A percentile compares a stretch with the other conserved stretches of the same genome.
phyloP scores from a whole-genome alignment of 2,797 vertebrate genomes.

The Helarctos malayanus region DNA sequence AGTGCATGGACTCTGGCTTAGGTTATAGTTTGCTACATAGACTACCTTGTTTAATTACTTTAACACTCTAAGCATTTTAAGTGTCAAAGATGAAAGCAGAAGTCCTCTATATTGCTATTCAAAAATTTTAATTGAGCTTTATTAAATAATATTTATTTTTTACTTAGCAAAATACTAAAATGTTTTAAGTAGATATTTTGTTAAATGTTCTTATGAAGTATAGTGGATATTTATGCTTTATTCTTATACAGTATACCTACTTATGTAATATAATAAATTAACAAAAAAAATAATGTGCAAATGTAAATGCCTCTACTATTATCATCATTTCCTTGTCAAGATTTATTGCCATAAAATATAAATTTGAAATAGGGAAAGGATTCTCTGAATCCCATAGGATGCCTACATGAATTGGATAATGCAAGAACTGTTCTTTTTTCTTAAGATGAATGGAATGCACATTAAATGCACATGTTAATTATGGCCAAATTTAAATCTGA shows the following conservation, averaged over 20 bases:
- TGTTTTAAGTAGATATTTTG: constrained; percentile 72
- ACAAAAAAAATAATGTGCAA: constrained; percentile 29
- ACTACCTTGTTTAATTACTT: neutral
- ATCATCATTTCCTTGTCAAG: neutral
- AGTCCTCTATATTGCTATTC: constrained; percentile 70
- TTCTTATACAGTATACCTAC: constrained; percentile 38
- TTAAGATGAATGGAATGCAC: neutral
- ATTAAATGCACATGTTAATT: neutral
- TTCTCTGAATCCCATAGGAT: neutral
- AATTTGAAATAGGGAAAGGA: neutral
- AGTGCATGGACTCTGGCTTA: neutral
- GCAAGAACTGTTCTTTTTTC: neutral
- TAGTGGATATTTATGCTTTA: constrained; percentile 15
- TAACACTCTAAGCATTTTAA: neutral
- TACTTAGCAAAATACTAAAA: constrained; percentile 73
- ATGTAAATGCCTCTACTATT: constrained; percentile 10
- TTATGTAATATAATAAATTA: constrained; percentile 32
- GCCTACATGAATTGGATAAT: neutral
- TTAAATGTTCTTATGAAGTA: constrained; percentile 77
- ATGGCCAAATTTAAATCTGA: neutral
- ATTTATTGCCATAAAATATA: neutral
- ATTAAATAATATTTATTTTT: constrained; percentile 86
- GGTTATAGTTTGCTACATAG: neutral
- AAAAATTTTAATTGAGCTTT: constrained; percentile 82
- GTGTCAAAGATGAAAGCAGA: neutral